Conservation (phyloP, 23 tunicate genomes). For the Styela clava region DNA sequence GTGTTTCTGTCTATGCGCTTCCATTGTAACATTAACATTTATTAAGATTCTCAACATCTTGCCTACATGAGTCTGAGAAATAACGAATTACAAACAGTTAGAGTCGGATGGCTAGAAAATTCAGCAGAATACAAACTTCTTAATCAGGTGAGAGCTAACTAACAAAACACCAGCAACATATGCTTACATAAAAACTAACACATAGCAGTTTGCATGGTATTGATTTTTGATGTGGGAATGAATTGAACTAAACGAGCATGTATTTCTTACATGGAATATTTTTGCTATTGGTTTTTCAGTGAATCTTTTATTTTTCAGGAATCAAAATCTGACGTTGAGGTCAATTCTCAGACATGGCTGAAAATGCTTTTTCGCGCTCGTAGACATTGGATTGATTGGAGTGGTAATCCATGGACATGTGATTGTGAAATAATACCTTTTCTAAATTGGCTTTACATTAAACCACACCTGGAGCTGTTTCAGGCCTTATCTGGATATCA, state of each 20-base stretch:
- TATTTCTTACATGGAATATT: too few species aligned
- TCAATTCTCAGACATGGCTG: neutral
- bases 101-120: neutral
- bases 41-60: neutral
- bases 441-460: neutral
- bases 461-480: neutral
- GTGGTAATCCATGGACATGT: neutral
- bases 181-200: too few species aligned
- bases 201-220: too few species aligned
- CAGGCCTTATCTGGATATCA: neutral
- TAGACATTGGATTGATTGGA: neutral
- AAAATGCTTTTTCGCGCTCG: neutral
- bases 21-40: too few species aligned
- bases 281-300: too few species aligned
- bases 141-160: neutral
- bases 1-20: too few species aligned
- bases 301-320: neutral
- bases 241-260: too few species aligned
- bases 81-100: neutral
- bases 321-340: neutral
- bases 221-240: too few species aligned
- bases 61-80: neutral
- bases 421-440: neutral
- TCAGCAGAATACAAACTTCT: neutral
- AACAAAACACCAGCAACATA: too few species aligned